These are phyloP conservation scores for Hesperophylax magnus DNA, from an alignment of 1,140 invertebrate species.

Conservation along the genomic window DNA sequence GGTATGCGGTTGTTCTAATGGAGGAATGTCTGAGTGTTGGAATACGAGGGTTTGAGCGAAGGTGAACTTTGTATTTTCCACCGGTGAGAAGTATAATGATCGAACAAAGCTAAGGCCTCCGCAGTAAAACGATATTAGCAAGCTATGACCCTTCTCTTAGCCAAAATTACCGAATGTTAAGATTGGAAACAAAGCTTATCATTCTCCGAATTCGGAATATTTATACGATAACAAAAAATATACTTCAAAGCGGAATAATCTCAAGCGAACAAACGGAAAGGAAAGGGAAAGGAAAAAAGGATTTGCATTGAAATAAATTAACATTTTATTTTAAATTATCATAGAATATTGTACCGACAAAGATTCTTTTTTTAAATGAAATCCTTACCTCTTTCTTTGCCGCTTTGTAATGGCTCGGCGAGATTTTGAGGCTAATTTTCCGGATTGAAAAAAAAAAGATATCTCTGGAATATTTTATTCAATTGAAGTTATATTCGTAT, in stretches of 20 bases:
- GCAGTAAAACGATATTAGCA: not conserved
- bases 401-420: too few relatives aligned
- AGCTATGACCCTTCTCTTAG: conserved; percentile 7
- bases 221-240: not conserved
- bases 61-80: not conserved
- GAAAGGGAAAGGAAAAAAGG: too few relatives aligned
- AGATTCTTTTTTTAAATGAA: too few relatives aligned
- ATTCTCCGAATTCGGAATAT: not conserved
- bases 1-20: not conserved
- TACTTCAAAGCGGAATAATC: not conserved
- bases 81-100: conserved; percentile 6
- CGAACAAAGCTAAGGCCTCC: not conserved
- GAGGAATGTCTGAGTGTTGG: not conserved
- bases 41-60: not conserved
- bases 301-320: too few relatives aligned
- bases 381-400: too few relatives aligned
- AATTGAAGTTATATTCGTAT: too few relatives aligned
- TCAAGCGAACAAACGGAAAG: too few relatives aligned
- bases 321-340: too few relatives aligned
- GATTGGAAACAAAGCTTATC: conserved; percentile 1
- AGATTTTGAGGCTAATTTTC: too few relatives aligned
- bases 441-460: too few relatives aligned
- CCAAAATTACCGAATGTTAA: conserved; percentile 12
- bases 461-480: too few relatives aligned
- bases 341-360: too few relatives aligned